These are phyloP conservation scores for Trissolcus japonicus DNA, from an alignment of 2,888 invertebrate species.

Conservation along the genomic window DNA sequence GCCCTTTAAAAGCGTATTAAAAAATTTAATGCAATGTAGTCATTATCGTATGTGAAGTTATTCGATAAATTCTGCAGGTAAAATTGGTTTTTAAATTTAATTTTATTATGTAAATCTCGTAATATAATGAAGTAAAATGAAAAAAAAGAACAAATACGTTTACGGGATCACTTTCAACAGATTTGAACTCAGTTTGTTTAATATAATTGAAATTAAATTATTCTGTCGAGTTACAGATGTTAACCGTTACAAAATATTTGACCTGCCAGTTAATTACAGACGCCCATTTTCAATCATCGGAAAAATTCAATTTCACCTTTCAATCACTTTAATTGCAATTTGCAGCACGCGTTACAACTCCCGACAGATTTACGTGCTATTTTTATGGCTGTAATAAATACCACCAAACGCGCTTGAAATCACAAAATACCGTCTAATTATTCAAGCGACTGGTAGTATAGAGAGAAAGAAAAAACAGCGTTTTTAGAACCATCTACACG, in stretches of 20 bases:
- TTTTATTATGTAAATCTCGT: too few species aligned
- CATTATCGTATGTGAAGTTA: too few species aligned
- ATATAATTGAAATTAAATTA: too few species aligned
- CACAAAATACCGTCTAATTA: conserved; percentile 26
- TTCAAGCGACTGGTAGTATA: background rate
- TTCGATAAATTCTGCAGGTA: too few species aligned
- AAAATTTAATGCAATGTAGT: too few species aligned
- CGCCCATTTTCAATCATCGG: background rate
- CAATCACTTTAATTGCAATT: conserved; percentile 35
- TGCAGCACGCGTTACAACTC: conserved; percentile 25
- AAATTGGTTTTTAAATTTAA: too few species aligned
- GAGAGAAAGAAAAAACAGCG: background rate
- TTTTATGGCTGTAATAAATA: conserved; percentile 37
- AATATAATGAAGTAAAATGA: too few species aligned
- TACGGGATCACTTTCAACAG: too few species aligned
- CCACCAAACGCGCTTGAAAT: conserved; percentile 23
- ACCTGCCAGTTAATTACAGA: background rate
- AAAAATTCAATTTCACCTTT: conserved; percentile 11
- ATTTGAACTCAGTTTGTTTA: too few species aligned
- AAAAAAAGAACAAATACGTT: too few species aligned
- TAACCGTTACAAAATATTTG: background rate
- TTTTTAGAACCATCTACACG: conserved; percentile 2
- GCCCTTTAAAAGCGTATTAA: too few species aligned
- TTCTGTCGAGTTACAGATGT: too few species aligned
- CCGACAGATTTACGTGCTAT: conserved; percentile 33